Conservation (phyloP, 2,888 invertebrate species). For the Parnassius smintheus region DNA sequence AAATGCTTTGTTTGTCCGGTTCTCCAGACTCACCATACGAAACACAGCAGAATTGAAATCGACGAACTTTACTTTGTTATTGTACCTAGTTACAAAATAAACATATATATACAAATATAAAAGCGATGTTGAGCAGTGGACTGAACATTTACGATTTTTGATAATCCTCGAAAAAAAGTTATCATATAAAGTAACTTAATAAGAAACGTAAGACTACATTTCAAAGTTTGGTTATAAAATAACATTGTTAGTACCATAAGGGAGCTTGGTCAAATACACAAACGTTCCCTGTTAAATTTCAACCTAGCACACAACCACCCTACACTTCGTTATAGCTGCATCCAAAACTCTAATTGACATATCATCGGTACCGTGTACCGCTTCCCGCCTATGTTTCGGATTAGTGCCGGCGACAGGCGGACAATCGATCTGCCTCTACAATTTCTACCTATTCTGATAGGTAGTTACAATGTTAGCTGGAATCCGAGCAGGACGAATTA, state of each 20-base stretch:
- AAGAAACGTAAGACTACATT: background rate
- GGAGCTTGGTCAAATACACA: slow-evolving; percentile 16
- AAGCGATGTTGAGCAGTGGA: no score
- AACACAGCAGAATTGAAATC: no score
- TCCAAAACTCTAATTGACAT: slow-evolving; percentile 67
- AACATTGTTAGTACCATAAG: slow-evolving; percentile 18
- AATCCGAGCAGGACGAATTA: slow-evolving; percentile 7
- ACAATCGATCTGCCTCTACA: slow-evolving; percentile 38
- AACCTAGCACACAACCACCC: slow-evolving; percentile 13
- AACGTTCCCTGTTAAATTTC: slow-evolving; percentile 26
- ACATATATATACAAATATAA: no score
- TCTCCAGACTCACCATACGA: no score
- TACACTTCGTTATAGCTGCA: slow-evolving; percentile 38
- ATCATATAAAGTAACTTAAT: no score
- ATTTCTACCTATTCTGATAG: slow-evolving; percentile 28
- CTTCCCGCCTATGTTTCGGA: slow-evolving; percentile 40
- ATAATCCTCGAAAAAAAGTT: no score
- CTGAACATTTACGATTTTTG: no score
- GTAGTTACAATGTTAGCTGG: slow-evolving; percentile 15
- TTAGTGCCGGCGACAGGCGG: slow-evolving; percentile 40
- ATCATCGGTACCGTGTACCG: slow-evolving; percentile 44
- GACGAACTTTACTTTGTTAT: no score
- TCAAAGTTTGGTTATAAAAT: slow-evolving; percentile 1
- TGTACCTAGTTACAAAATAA: no score
- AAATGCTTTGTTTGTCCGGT: no score